Evolutionary conservation across 1,140 invertebrate species (phyloP).

Genomic region (Prorops nasuta): DNA sequence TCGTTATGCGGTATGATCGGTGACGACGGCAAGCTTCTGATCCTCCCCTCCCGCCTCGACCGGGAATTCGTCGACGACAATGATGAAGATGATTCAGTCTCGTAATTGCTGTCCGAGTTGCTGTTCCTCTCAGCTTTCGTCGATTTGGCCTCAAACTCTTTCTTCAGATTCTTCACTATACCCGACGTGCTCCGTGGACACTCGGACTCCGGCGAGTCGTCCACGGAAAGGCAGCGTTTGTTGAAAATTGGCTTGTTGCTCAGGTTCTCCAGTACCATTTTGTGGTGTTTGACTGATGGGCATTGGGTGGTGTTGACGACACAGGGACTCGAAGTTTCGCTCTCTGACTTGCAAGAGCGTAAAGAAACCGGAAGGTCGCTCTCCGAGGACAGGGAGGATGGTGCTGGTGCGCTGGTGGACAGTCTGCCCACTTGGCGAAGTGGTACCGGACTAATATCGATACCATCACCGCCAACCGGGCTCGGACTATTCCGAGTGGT

Average conservation of each 20-base stretch:
- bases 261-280: constrained; percentile 61
- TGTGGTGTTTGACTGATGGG: constrained; percentile 62
- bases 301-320: constrained; percentile 57
- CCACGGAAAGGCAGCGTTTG: constrained; percentile 45
- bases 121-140: constrained; percentile 48
- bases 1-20: constrained; percentile 60
- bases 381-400: constrained; percentile 59
- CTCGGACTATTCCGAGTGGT: constrained; percentile 28
- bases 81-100: constrained; percentile 37
- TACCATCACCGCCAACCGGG: constrained; percentile 37
- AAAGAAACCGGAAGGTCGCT: constrained; percentile 42
- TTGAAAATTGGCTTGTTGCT: constrained; percentile 49
- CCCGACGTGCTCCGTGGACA: constrained; percentile 56
- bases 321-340: constrained; percentile 51
- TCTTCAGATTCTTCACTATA: constrained; percentile 78
- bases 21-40: constrained; percentile 61
- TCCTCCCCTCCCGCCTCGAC: constrained; percentile 34
- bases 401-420: constrained; percentile 64
- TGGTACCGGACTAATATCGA: constrained; percentile 39
- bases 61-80: constrained; percentile 20
- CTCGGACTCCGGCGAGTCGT: constrained; percentile 50
- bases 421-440: constrained; percentile 50
- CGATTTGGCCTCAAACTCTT: constrained; percentile 81
- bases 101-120: constrained; percentile 41
- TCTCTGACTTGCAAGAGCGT: constrained; percentile 49